Evolutionary conservation across 2,113 vertebrate species (phyloP).

Genomic region (Sebastes schlegelii): DNA sequence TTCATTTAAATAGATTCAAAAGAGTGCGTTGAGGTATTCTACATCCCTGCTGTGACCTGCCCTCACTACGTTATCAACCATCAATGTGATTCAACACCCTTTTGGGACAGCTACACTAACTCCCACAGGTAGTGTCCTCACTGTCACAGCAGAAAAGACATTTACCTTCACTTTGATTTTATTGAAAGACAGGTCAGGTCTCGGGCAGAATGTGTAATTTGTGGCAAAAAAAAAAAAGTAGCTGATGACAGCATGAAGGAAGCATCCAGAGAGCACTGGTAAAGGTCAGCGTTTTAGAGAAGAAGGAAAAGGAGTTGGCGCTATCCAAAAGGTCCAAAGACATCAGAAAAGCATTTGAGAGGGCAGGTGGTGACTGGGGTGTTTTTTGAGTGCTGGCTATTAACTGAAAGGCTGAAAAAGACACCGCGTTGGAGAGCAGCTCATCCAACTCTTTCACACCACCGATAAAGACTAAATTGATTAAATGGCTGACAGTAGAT

Average conservation of each 20-base stretch:
- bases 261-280: neutral
- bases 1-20: neutral
- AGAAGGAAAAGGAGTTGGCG: neutral
- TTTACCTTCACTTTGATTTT: slow-evolving; percentile 28
- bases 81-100: neutral
- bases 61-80: neutral
- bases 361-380: neutral
- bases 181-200: slow-evolving; percentile 14
- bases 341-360: neutral
- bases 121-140: neutral
- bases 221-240: neutral
- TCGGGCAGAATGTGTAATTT: slow-evolving; percentile 12
- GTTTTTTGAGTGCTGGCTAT: neutral
- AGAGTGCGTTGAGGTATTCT: neutral
- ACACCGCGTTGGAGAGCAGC: neutral
- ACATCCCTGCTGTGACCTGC: neutral
- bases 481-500: neutral
- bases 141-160: neutral
- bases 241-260: slow-evolving; percentile 9
- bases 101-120: neutral
- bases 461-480: neutral
- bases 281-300: slow-evolving; percentile 43
- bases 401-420: neutral
- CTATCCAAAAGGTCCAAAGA: slow-evolving; percentile 2
- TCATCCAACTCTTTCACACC: neutral